These are phyloP conservation scores for Lithobates pipiens DNA, from an alignment of 2,797 vertebrate species.

Conservation along the genomic window DNA sequence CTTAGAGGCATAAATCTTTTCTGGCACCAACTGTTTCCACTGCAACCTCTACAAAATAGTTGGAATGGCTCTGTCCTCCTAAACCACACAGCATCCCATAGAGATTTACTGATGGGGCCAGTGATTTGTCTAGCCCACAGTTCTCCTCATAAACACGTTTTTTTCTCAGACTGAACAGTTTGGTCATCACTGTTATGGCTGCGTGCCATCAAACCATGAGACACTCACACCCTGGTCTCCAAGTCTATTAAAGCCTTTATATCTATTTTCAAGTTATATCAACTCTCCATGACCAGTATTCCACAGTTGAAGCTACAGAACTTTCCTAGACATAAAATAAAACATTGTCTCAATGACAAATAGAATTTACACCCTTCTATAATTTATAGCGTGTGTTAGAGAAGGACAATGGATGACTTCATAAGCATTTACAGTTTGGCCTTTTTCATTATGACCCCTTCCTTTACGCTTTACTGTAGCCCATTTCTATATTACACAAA, in stretches of 20 bases:
- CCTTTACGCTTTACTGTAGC: constrained; percentile 1
- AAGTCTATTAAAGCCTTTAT: neutral
- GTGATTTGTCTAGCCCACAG: constrained; percentile 29
- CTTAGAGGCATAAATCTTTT: neutral
- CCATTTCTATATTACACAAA: neutral
- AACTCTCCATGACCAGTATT: neutral
- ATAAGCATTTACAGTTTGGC: constrained; percentile 29
- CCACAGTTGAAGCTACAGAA: neutral
- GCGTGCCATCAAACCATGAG: neutral
- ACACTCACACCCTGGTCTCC: neutral
- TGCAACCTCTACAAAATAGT: neutral
- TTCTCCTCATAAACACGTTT: neutral
- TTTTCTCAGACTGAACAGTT: neutral
- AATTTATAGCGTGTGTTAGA: constrained; percentile 4
- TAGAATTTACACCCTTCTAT: neutral
- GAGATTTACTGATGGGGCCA: neutral
- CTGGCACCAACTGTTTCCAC: constrained; percentile 19
- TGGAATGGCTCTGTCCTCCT: neutral
- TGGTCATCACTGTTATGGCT: constrained; percentile 5
- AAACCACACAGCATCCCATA: constrained; percentile 7
- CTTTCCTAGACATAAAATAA: constrained; percentile 6
- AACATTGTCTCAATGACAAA: neutral
- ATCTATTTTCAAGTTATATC: neutral
- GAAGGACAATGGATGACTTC: constrained; percentile 38
- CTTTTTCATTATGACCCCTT: constrained; percentile 18